Evolutionary conservation across 2,113 vertebrate genomes (phyloP).

Genomic region (Athene noctua): DNA sequence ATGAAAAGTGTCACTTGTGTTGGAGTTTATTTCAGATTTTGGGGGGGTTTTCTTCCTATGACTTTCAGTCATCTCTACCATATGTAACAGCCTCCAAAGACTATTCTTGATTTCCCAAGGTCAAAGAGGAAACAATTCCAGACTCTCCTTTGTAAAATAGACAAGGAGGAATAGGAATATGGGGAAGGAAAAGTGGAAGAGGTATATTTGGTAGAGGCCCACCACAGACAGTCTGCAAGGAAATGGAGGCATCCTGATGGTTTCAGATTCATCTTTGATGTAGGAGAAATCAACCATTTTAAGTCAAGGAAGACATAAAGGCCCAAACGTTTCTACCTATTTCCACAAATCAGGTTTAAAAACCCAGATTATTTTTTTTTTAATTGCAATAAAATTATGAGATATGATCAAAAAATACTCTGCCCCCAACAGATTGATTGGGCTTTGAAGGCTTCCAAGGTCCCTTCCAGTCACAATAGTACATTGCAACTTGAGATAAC

Average conservation of each 20-base stretch:
- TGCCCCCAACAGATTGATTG: rapidly evolving
- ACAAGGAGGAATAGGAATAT: background rate
- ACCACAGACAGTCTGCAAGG: background rate
- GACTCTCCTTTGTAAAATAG: background rate
- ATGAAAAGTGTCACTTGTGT: background rate
- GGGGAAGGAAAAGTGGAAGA: background rate
- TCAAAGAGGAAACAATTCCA: background rate
- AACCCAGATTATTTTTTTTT: background rate
- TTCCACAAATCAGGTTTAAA: background rate
- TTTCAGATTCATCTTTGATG: background rate
- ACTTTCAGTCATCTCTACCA: background rate
- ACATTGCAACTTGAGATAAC: background rate
- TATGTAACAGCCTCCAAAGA: background rate
- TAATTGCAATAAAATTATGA: background rate
- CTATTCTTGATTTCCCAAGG: background rate
- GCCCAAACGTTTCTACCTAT: background rate
- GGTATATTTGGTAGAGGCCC: background rate
- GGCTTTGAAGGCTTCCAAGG: background rate
- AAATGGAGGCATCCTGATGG: background rate
- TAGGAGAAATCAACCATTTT: background rate
- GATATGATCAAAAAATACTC: background rate
- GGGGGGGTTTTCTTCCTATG: rapidly evolving
- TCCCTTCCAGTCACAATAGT: background rate
- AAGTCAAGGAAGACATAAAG: background rate
- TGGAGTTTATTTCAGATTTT: background rate